Evolutionary conservation across 2,888 invertebrate species (phyloP), one percentile per base, ranked within the genome.

Genomic region (Tetheella fluctuosa): DNA sequence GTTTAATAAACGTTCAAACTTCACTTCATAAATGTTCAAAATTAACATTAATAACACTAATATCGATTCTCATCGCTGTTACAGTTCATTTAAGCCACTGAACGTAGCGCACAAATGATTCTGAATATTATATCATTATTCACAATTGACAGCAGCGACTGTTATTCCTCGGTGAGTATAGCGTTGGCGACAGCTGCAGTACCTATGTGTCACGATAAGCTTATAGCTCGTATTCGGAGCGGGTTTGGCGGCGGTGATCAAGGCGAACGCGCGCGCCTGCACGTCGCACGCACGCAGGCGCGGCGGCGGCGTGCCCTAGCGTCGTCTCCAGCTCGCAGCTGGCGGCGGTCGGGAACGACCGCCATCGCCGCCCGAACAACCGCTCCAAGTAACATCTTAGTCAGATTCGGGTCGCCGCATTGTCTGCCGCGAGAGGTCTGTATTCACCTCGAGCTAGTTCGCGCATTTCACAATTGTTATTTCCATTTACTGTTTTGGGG

Each of bases 391-490:
- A 95, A 94, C 95, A 95, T 95, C 95, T 95, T 95, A 95, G 95
- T 95, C 95, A 95, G 94, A 95, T 95, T 86, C 95, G 93, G 80
- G 94, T 94, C 66, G 93, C 94, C 54, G 93, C 93, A 70, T 90
- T 93, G 76, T 92, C 93, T 65, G 91, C 91, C 72, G 94, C 92
- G 76, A 93, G 81, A 59, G 91, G 92, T 78, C 94, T 86, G 86
- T 90, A 94, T 77, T 85, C 94, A 71, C 88, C 94, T 64, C 90
- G 88, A 71, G 86, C 95, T 78, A 96, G 94, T 87, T 97, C 96
- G 57, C 96, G 94, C 94, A 96, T 94, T 86, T 97, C 96, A 87
- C 96, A 96, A 81, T 96, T 96, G 86, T 96, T 96, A 88, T 96
- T 96, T 58, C 96, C 96, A 86, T 96, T 96, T 64, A 93, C 87